Conservation (phyloP, 2,888 invertebrate species). For the Hetaerina titia region DNA sequence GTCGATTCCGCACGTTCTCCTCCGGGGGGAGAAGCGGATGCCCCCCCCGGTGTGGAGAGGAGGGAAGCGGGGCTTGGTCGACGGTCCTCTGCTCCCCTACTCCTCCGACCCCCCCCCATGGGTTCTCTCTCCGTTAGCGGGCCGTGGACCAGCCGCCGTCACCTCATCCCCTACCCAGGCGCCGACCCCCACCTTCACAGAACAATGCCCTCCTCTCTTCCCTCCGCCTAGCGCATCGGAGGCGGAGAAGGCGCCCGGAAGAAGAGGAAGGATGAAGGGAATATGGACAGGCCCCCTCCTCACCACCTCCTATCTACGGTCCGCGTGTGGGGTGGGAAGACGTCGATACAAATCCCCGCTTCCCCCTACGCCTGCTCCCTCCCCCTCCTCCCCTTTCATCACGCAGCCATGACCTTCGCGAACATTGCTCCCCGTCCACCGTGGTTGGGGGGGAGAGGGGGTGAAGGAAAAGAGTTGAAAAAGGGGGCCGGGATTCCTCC, state of each 20-base stretch:
- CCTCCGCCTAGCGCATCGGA: neutral
- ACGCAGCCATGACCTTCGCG: conserved; percentile 59
- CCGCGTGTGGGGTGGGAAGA: neutral
- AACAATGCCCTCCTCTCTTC: neutral
- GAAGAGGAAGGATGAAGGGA: neutral
- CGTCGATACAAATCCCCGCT: neutral
- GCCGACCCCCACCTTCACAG: neutral
- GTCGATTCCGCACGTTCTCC: neutral
- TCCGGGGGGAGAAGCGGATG: no score
- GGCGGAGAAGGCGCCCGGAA: neutral
- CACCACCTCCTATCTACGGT: no score
- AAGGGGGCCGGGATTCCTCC: neutral
- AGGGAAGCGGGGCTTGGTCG: neutral
- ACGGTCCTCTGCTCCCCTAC: neutral
- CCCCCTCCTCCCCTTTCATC: neutral
- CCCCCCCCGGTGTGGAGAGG: neutral
- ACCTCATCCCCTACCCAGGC: neutral
- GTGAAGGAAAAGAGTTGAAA: neutral
- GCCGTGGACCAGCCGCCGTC: neutral
- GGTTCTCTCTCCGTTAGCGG: neutral
- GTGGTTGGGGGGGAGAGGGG: neutral
- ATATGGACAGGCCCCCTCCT: neutral
- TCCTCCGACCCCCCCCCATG: no score
- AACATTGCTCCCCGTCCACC: conserved; percentile 34
- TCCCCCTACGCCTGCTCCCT: neutral